Evolutionary conservation across 2,888 invertebrate genomes (phyloP), one percentile per base, ranked within the genome.

Genomic region (Acleris emargana): DNA sequence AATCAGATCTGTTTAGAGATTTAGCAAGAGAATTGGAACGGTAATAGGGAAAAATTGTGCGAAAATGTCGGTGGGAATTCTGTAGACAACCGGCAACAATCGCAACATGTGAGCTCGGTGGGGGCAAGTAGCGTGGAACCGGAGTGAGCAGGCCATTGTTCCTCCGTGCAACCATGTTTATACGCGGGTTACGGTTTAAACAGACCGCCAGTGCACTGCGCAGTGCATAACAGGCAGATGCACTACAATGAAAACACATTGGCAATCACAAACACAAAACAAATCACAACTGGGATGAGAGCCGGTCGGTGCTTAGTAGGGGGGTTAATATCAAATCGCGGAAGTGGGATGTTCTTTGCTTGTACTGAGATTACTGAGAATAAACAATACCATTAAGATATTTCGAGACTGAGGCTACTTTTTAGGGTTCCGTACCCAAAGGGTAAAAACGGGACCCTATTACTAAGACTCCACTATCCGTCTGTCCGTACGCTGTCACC

Each of bases 21-120:
- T 64, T 64, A 64, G 54, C 64, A 50, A 64, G 59, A 53, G 64
- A 66, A 66, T 45, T 82, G 81, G 75, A 74, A 73, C 70, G 71
- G 70, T 60, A 74, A 80, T 77, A 86, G 87, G 82, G 87, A 88
- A 88, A 88, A 83, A 82, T 82, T 87, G 85, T 86, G 86, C 83
- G 86, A 88, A 87, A 83, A 72, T 74, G 78, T 78, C 80, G 84
- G 87, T 89, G 89, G 84, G 89, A 88, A 89, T 79, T 69, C 18
- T 69, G 68, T 70, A 86, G 83, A 83, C 84, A 84, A 86, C 84
- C 74, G 82, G 81, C 84, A 86, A 64, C 64, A 66, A 60, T 64
- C 49, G 57, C n/a, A 16, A 83, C 79, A 82, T 72, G 82, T 89
- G 51, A 88, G 89, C 88, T 76, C 80, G 73, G 73, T 74, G 79